Conservation (phyloP, 2,113 vertebrate genomes). For the Prinia subflava region DNA sequence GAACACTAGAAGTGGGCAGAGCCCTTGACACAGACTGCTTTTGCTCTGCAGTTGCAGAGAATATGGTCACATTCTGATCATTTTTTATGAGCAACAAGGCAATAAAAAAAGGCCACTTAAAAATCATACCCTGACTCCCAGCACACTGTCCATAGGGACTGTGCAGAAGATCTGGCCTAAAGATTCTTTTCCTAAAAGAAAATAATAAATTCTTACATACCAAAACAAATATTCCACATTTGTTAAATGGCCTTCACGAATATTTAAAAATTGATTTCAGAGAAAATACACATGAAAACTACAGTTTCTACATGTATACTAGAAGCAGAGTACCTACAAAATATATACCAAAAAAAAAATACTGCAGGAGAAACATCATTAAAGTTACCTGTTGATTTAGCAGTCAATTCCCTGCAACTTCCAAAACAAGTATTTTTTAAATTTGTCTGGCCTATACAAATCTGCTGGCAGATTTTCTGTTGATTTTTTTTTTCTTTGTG, state of each 20-base stretch:
- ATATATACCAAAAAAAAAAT: background rate
- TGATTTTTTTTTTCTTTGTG: background rate
- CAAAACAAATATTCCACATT: background rate
- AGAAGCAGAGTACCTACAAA: background rate
- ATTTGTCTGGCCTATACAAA: background rate
- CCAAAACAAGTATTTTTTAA: background rate
- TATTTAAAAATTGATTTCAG: background rate
- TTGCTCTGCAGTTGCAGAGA: no score
- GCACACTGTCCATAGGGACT: background rate
- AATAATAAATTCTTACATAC: background rate
- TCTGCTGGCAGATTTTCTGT: background rate
- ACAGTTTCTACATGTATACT: background rate
- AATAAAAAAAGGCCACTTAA: background rate
- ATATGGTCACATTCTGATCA: background rate
- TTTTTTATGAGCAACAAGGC: background rate
- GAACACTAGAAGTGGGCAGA: background rate
- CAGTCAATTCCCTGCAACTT: background rate
- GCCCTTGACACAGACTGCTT: background rate
- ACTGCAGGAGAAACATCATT: background rate
- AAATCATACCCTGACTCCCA: background rate
- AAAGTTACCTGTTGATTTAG: background rate
- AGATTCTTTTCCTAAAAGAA: background rate
- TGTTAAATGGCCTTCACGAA: background rate
- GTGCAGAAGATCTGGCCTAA: background rate
- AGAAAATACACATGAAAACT: background rate